These are phyloP conservation scores for Rutpela maculata DNA, from an alignment of 2,888 invertebrate species.

Conservation along the genomic window DNA sequence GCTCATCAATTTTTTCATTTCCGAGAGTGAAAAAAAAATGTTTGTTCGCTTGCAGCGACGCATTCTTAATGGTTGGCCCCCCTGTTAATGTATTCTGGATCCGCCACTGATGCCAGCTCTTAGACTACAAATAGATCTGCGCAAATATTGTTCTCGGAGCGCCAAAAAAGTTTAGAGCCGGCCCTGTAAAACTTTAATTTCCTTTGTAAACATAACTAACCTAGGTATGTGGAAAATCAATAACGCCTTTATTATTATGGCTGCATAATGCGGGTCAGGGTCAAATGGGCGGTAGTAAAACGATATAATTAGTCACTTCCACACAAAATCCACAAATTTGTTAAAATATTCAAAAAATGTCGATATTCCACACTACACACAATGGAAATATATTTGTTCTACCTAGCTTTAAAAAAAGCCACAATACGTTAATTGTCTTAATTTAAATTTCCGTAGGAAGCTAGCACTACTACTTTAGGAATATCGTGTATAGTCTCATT, in stretches of 20 bases:
- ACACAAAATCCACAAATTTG: constrained; percentile 4
- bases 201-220: constrained; percentile 23
- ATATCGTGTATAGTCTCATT: constrained; percentile 13
- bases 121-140: too few species aligned
- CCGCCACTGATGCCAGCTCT: too few species aligned
- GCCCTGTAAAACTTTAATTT: neutral
- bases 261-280: constrained; percentile 2
- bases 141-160: too few species aligned
- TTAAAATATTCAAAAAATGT: constrained; percentile 19
- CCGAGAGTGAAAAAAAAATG: too few species aligned
- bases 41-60: too few species aligned
- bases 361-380: constrained; percentile 10
- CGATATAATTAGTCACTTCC: neutral
- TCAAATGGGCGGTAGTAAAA: constrained; percentile 11
- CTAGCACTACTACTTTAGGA: constrained; percentile 4
- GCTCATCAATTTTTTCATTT: too few species aligned
- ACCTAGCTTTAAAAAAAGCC: constrained; percentile 16
- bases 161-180: neutral
- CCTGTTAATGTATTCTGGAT: too few species aligned
- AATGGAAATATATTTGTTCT: neutral
- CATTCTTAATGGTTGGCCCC: too few species aligned
- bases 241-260: neutral
- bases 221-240: constrained; percentile 20
- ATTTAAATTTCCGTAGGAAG: constrained; percentile 34
- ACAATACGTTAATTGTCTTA: constrained; percentile 23